phyloP scores from a whole-genome alignment of 2,888 invertebrate species.

The Dicyrtomina minuta region DNA sequence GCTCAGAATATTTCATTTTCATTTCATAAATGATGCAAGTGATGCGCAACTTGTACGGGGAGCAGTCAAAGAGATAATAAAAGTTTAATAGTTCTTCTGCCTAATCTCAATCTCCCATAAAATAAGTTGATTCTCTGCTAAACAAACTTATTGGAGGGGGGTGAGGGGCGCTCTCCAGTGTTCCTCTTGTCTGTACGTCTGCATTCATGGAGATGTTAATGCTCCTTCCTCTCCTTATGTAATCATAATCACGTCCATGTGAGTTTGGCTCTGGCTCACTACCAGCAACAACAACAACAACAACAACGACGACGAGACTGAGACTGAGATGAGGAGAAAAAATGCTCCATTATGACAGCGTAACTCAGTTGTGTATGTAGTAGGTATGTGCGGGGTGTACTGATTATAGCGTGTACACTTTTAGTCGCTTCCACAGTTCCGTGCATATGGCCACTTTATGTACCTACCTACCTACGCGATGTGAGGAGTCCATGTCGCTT shows the following conservation, averaged over 20 bases:
- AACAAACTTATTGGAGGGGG: conserved; percentile 10
- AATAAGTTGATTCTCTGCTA: conserved; percentile 19
- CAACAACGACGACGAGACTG: not conserved
- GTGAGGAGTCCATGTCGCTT: too few relatives aligned
- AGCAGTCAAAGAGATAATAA: conserved; percentile 13
- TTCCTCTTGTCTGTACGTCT: too few relatives aligned
- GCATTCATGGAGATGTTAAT: too few relatives aligned
- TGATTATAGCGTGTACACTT: too few relatives aligned
- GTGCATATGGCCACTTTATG: too few relatives aligned
- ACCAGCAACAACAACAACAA: conserved; percentile 3
- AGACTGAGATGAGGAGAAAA: not conserved
- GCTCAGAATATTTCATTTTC: too few relatives aligned
- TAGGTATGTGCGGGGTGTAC: too few relatives aligned
- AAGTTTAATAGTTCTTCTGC: conserved; percentile 24
- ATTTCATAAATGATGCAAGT: not conserved
- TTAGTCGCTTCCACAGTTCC: too few relatives aligned
- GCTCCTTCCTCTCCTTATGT: conserved; percentile 1
- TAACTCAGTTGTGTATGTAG: not conserved
- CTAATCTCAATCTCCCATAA: conserved; percentile 17
- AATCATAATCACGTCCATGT: conserved; percentile 16
- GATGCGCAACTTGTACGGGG: not conserved
- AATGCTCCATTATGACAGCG: conserved; percentile 5
- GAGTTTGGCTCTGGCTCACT: conserved; percentile 7
- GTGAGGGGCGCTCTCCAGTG: too few relatives aligned
- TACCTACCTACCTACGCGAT: too few relatives aligned